Evolutionary conservation across 2,888 invertebrate genomes (phyloP), one percentile per base, ranked within the genome.

Genomic region (Lepetodrilus schrolli): DNA sequence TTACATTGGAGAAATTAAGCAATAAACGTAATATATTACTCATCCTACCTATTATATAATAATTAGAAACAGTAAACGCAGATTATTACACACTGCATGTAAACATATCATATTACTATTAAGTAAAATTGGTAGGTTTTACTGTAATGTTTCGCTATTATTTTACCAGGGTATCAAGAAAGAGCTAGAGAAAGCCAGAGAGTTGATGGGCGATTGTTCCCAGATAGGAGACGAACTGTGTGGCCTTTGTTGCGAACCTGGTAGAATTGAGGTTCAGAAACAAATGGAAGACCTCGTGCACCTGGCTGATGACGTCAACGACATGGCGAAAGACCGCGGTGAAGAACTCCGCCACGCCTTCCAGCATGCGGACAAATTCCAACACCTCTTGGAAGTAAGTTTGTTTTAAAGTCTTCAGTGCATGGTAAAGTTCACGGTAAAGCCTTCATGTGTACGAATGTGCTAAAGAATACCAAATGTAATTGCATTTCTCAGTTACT

Each of bases 201-300:
- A 78, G 30, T 76, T 80, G 58, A 70, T 88, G 47, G 84, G 84
- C 4, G 87, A 86, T 30, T 88, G 88, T 75, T 77, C 81, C 50
- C 81, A 83, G 74, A 81, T 84, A 13, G 88, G 87, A 20, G 86
- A 84, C 8, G 82, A 87, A 21, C 78, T 89, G 50, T 82, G 83
- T 26, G 73, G 77, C 7, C 78, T 89, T 20, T 88, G 88, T 71
- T 89, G 90, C n/a, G 88, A 87, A 17, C 87, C 90, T 1, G 90
- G 89, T 4, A 79, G 86, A 50, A 85, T 89, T 34, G 90, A 90
- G 76, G 83, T 90, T 5, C 84, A 88, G 71, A 89, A 89, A 76
- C 87, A 87, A 70, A 70, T 90, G 66, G 90, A 90, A 72, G 90
- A 90, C 76, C 81, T 90, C 17, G 86, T 84, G 50, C 81, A 83